Percentiles rank a stretch among this genome's conserved stretches.
Conservation (phyloP, 2,888 invertebrate species). For the Clanis bilineata region DNA sequence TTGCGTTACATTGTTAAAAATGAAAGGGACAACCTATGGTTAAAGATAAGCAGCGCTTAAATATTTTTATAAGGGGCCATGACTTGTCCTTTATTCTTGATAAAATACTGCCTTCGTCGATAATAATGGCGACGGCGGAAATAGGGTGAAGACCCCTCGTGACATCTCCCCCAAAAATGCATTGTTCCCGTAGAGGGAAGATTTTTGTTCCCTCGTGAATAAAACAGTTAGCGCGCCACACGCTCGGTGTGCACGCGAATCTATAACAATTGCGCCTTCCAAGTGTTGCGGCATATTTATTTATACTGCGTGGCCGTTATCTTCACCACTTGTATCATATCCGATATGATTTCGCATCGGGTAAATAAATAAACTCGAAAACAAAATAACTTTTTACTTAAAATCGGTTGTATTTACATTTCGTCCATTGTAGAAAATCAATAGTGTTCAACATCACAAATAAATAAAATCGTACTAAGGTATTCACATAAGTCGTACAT, state of each 20-base stretch:
- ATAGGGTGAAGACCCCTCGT: conserved; percentile 10
- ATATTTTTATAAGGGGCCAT: too few relatives aligned
- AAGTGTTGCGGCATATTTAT: conserved; percentile 46
- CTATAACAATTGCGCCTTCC: conserved; percentile 37
- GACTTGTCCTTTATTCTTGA: neutral
- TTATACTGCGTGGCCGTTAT: conserved; percentile 48
- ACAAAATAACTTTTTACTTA: conserved; percentile 82
- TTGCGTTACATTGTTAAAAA: too few relatives aligned
- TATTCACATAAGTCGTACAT: conserved; percentile 76
- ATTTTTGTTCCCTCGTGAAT: neutral
- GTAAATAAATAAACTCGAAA: conserved; percentile 77
- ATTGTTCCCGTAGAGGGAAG: neutral
- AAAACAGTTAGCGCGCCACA: conserved; percentile 5
- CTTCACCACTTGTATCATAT: conserved; percentile 27
- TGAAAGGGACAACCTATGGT: too few relatives aligned
- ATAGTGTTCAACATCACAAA: conserved; percentile 82
- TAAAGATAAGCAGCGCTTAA: too few relatives aligned
- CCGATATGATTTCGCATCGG: conserved; percentile 32
- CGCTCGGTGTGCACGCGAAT: conserved; percentile 37
- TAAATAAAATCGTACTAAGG: conserved; percentile 82
- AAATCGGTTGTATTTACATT: conserved; percentile 83
- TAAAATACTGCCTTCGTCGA: neutral
- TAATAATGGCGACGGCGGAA: neutral
- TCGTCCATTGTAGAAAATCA: conserved; percentile 82
- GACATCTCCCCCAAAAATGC: neutral